Percentiles rank a stretch among this genome's conserved stretches.
Evolutionary conservation across 2,797 vertebrate genomes (phyloP).

Genomic region (Poecilia wingei): DNA sequence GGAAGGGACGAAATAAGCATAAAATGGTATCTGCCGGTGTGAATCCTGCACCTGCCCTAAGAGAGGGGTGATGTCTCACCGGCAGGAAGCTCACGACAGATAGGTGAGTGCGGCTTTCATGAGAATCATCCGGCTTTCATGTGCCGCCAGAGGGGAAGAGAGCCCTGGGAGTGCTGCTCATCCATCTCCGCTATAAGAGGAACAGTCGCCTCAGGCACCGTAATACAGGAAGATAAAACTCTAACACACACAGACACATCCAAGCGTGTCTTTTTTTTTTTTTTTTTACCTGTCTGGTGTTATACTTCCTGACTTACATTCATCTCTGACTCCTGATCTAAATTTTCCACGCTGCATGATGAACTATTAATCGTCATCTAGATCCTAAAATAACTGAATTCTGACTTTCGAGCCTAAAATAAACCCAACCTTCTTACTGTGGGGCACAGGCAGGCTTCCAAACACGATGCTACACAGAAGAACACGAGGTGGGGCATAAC

Average conservation of each 20-base stretch:
- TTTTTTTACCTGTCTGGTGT: conserved; percentile 13
- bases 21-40: conserved; percentile 14
- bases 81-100: conserved; percentile 34
- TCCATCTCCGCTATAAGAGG: conserved; percentile 60
- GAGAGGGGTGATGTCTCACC: conserved; percentile 22
- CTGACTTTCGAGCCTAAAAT: conserved; percentile 25
- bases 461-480: conserved; percentile 10
- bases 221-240: conserved; percentile 35
- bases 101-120: conserved; percentile 68
- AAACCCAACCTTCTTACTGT: conserved; percentile 3
- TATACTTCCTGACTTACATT: conserved; percentile 43
- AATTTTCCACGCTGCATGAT: conserved; percentile 42
- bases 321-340: conserved; percentile 40
- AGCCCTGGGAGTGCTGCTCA: conserved; percentile 57
- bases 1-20: conserved; percentile 14
- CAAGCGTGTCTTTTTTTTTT: conserved; percentile 4
- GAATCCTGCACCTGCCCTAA: conserved; percentile 39
- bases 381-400: conserved; percentile 46
- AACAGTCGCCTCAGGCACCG: conserved; percentile 43
- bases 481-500: not conserved
- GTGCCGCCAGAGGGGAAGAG: conserved; percentile 65
- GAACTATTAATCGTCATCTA: conserved; percentile 25
- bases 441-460: conserved; percentile 12
- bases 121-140: conserved; percentile 65
- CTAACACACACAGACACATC: conserved; percentile 18